A percentile compares a stretch with the other conserved stretches of the same genome.
These are phyloP conservation scores for Dinomys branickii DNA, from an alignment of 2,113 vertebrate genomes.

Conservation along the genomic window DNA sequence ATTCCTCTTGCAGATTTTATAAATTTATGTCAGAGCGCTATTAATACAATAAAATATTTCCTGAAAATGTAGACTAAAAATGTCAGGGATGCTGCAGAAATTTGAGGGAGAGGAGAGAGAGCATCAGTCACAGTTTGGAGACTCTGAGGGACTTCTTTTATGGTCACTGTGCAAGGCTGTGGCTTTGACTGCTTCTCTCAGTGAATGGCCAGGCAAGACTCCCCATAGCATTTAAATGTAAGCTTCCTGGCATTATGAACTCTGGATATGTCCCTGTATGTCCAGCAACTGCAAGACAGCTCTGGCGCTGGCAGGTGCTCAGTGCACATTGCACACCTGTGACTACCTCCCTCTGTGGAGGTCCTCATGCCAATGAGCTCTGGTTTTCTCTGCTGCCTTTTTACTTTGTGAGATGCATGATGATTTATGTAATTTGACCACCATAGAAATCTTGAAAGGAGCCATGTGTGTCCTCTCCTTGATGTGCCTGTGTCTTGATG, in stretches of 20 bases:
- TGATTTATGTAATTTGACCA: neutral
- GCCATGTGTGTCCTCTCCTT: neutral
- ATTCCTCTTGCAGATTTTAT: constrained; percentile 53
- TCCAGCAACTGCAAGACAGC: neutral
- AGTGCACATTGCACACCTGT: neutral
- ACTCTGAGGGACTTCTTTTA: neutral
- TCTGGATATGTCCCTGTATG: neutral
- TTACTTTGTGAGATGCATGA: neutral
- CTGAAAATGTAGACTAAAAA: neutral
- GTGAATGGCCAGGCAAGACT: neutral
- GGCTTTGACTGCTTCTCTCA: neutral
- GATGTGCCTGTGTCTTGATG: neutral
- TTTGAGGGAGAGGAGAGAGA: neutral
- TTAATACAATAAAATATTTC: neutral
- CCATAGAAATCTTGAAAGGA: neutral
- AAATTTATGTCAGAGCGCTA: constrained; percentile 42
- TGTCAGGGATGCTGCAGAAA: constrained; percentile 7
- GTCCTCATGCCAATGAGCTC: neutral
- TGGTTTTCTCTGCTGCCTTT: neutral
- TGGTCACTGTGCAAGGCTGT: fast-evolving
- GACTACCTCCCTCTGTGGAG: neutral
- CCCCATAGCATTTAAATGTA: neutral
- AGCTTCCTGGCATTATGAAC: neutral
- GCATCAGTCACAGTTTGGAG: neutral
- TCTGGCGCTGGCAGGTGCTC: neutral